These are phyloP conservation scores for Drosophila truncata DNA, from an alignment of 1,140 invertebrate species.

Conservation along the genomic window DNA sequence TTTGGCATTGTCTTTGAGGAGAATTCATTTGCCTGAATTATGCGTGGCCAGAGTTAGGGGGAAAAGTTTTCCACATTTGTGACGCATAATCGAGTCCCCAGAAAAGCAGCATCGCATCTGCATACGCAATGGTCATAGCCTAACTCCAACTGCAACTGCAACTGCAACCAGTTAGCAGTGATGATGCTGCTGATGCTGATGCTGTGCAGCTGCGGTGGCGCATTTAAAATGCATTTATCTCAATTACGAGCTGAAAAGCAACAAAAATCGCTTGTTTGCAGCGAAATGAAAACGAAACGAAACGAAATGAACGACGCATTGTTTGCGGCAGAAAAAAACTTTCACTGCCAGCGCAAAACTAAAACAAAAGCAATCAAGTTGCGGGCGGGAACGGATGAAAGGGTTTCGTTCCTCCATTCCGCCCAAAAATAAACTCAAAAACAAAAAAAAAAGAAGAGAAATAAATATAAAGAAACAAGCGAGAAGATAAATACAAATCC, in stretches of 20 bases:
- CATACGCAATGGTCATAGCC: constrained; percentile 27
- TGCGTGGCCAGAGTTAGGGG: constrained; percentile 32
- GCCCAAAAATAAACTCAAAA: constrained; percentile 3
- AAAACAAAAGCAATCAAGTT: constrained; percentile 72
- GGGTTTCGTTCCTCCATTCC: constrained; percentile 14
- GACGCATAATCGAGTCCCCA: constrained; percentile 39
- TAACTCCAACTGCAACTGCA: constrained; percentile 30
- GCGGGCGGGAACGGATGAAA: constrained; percentile 18
- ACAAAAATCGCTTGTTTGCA: constrained; percentile 77
- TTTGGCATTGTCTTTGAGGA: constrained; percentile 52
- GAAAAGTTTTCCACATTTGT: constrained; percentile 32
- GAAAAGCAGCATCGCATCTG: constrained; percentile 23
- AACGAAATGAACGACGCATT: constrained; percentile 72
- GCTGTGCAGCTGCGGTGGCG: constrained; percentile 42
- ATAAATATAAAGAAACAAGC: constrained; percentile 4
- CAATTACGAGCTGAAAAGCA: constrained; percentile 70
- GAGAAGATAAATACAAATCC: constrained; percentile 12
- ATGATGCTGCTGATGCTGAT: constrained; percentile 15
- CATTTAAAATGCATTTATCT: constrained; percentile 84
- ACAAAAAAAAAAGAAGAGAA: constrained; percentile 3
- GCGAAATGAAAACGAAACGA: constrained; percentile 65
- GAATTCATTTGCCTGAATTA: constrained; percentile 67
- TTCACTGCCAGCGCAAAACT: constrained; percentile 74
- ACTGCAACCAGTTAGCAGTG: constrained; percentile 38
- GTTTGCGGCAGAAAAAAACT: constrained; percentile 73